Evolutionary conservation across 1,140 invertebrate genomes (phyloP).

Genomic region (Cyrtorhinus lividipennis): DNA sequence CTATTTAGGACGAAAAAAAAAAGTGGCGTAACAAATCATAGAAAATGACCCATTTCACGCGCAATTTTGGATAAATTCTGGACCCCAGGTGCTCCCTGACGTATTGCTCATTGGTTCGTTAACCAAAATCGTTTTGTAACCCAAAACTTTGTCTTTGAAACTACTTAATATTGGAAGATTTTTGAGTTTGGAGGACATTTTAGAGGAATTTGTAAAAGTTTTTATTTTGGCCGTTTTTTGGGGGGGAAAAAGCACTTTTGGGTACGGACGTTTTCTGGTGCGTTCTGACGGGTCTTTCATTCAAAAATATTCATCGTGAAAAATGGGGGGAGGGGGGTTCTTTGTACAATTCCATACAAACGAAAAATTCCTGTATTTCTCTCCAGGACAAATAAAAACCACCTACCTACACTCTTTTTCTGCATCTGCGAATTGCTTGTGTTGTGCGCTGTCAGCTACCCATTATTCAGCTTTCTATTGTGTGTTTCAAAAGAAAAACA

Average conservation of each 20-base stretch:
- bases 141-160: too few species aligned
- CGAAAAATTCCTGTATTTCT: too few species aligned
- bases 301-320: not conserved
- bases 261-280: not conserved
- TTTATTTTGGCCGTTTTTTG: constrained; percentile 13
- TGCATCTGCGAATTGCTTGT: not conserved
- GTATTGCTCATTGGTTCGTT: too few species aligned
- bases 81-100: too few species aligned
- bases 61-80: too few species aligned
- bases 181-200: too few species aligned
- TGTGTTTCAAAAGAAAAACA: not conserved
- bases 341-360: not conserved
- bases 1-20: constrained; percentile 13
- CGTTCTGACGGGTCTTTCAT: not conserved
- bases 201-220: not conserved
- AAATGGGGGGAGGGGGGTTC: not conserved
- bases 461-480: constrained; percentile 8
- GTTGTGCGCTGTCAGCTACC: constrained; percentile 11
- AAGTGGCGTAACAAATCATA: constrained; percentile 7
- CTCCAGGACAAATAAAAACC: too few species aligned
- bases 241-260: constrained; percentile 3
- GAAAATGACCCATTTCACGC: constrained; percentile 13
- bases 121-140: too few species aligned
- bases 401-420: constrained; percentile 17
- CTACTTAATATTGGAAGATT: too few species aligned